phyloP scores from a whole-genome alignment of 2,797 vertebrate genomes.

The Danio aesculapii region DNA sequence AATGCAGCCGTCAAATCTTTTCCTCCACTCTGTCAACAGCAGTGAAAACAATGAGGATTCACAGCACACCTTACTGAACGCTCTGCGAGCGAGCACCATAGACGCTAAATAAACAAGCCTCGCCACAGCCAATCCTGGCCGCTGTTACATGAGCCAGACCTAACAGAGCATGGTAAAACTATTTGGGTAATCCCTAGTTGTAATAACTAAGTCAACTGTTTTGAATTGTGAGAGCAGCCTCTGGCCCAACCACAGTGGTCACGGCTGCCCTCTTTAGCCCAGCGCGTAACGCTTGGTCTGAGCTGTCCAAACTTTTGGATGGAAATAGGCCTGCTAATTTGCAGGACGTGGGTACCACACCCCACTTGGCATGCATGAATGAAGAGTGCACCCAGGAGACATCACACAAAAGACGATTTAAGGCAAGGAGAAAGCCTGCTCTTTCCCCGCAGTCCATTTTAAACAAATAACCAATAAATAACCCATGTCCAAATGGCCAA shows the following conservation, averaged over 20 bases:
- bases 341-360: conserved; percentile 75
- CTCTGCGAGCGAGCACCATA: conserved; percentile 25
- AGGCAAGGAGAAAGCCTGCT: conserved; percentile 64
- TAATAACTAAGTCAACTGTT: conserved; percentile 72
- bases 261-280: conserved; percentile 54
- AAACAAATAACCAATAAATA: conserved; percentile 74
- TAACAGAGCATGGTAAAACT: conserved; percentile 72
- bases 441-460: conserved; percentile 71
- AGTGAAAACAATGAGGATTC: conserved; percentile 46
- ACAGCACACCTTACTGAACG: conserved; percentile 31
- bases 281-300: conserved; percentile 64
- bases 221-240: conserved; percentile 77
- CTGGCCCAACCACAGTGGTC: conserved; percentile 60
- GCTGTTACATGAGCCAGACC: conserved; percentile 55
- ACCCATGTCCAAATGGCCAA: conserved; percentile 63
- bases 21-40: conserved; percentile 46
- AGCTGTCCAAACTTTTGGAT: conserved; percentile 76
- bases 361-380: conserved; percentile 73
- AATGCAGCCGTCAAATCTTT: conserved; percentile 36
- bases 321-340: conserved; percentile 82
- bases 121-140: conserved; percentile 30
- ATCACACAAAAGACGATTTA: conserved; percentile 52
- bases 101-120: conserved; percentile 63
- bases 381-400: conserved; percentile 67
- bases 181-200: conserved; percentile 78